Evolutionary conservation across 2,888 invertebrate genomes (phyloP), one percentile per base, ranked within the genome.

Genomic region (Flabesymbios commensalis): DNA sequence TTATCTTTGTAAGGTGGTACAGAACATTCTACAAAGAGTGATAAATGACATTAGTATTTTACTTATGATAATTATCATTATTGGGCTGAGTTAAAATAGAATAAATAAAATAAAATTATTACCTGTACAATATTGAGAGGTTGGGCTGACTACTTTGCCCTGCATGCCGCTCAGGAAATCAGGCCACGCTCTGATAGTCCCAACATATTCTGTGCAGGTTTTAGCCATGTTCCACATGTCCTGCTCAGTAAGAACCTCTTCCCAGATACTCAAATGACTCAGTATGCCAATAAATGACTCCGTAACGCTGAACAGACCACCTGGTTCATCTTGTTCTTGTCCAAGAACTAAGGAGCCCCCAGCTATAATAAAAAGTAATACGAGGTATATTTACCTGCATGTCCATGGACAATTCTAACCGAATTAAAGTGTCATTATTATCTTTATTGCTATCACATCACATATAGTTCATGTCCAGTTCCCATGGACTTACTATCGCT

Each of bases 231-330:
- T 33, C 1, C 72, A 70, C 2, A 89, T 83, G 57, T 86, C 83
- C 2, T 79, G 72, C 0, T 79, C 70, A 1, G 78, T 74, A 22
- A 89, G 75, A 54, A 83, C 78, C 43, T 72, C 74, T 43, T 85
- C 84, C 89, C 89, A 90, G 39, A 89, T 76, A 73, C 89, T 88
- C 3, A 89, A 74, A 63, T 86, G 83, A 1, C 87, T 84, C 61
- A 90, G 79, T 66, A 85, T 84, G 2, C 90, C 90, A n/a, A 88
- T 78, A 75, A 88, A 89, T 0, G 89, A 86, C 80, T 90, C 89
- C 0, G 86, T 85, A 65, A 87, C 86, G 67, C 87, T 88, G 74
- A 89, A 89, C 58, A 85, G 85, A 2, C 88, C 88, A 1, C 88
- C 88, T 3, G 86, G 64, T 7, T 81, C 75, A 73, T 89, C 89